phyloP scores from a whole-genome alignment of 2,888 invertebrate genomes.

The Microctonus hyperodae region DNA sequence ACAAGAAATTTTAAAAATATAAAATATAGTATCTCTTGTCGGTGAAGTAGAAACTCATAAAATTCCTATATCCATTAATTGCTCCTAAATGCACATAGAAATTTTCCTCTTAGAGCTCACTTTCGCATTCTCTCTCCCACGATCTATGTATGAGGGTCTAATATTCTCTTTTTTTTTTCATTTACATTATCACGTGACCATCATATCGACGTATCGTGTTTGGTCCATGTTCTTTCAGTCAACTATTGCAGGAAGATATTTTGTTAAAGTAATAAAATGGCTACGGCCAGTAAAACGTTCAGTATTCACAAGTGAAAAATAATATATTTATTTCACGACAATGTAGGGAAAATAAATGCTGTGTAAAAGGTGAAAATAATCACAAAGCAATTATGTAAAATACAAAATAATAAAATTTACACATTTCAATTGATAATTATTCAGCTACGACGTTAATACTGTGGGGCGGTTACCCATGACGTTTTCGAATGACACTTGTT shows the following conservation, averaged over 20 bases:
- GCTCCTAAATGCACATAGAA: too few relatives aligned
- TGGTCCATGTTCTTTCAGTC: constrained; percentile 29
- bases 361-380: background rate
- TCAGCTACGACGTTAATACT: background rate
- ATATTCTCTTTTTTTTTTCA: background rate
- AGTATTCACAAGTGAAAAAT: background rate
- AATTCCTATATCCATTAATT: too few relatives aligned
- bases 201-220: constrained; percentile 54
- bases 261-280: constrained; percentile 24
- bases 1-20: too few relatives aligned
- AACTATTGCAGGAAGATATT: constrained; percentile 9
- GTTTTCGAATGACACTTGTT: constrained; percentile 28
- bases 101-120: background rate
- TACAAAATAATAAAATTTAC: background rate
- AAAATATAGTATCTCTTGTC: background rate
- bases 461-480: constrained; percentile 31
- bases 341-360: background rate
- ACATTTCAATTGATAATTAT: background rate
- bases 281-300: constrained; percentile 24
- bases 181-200: constrained; percentile 47
- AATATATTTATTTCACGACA: background rate
- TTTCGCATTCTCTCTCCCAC: background rate
- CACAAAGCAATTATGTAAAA: background rate
- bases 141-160: too few relatives aligned
- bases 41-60: background rate